phyloP scores from a whole-genome alignment of 2,113 vertebrate genomes.

The Labeo rohita region DNA sequence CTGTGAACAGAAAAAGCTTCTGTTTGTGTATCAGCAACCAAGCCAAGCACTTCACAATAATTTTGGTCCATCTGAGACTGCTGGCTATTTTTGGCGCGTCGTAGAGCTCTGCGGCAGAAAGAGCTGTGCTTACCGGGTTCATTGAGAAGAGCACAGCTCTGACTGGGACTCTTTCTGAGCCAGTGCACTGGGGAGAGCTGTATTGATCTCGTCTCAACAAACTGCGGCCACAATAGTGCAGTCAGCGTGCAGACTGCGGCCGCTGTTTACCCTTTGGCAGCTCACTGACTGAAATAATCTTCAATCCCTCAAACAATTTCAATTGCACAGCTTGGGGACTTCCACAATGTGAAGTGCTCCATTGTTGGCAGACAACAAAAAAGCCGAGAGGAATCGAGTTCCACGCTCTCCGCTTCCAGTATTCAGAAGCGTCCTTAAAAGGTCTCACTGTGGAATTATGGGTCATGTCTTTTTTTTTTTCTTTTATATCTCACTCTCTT shows the following conservation, averaged over 20 bases:
- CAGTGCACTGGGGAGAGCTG: conserved; percentile 9
- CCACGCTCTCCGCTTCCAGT: neutral
- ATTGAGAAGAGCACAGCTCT: conserved; percentile 7
- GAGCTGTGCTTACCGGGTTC: neutral
- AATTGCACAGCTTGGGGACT: conserved; percentile 17
- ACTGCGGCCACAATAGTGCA: conserved; percentile 18
- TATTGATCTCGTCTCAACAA: conserved; percentile 42
- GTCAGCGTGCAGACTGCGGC: conserved; percentile 8
- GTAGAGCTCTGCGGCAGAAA: conserved; percentile 14
- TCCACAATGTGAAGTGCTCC: neutral
- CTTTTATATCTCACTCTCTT: neutral
- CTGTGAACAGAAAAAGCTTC: conserved; percentile 4
- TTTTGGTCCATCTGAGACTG: conserved; percentile 3
- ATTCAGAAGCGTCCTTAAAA: neutral
- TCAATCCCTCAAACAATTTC: conserved; percentile 42
- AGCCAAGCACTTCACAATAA: conserved; percentile 32
- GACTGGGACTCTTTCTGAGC: conserved; percentile 15
- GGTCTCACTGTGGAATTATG: neutral
- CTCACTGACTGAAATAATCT: conserved; percentile 39
- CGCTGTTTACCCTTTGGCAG: conserved; percentile 25
- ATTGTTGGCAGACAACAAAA: neutral
- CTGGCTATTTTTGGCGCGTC: conserved; percentile 21
- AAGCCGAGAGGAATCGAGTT: neutral
- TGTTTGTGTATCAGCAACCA: conserved; percentile 3
- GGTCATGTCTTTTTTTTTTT: neutral